These are phyloP conservation scores for Chromoteleia sp. DNA, from an alignment of 2,888 invertebrate species.

Conservation along the genomic window DNA sequence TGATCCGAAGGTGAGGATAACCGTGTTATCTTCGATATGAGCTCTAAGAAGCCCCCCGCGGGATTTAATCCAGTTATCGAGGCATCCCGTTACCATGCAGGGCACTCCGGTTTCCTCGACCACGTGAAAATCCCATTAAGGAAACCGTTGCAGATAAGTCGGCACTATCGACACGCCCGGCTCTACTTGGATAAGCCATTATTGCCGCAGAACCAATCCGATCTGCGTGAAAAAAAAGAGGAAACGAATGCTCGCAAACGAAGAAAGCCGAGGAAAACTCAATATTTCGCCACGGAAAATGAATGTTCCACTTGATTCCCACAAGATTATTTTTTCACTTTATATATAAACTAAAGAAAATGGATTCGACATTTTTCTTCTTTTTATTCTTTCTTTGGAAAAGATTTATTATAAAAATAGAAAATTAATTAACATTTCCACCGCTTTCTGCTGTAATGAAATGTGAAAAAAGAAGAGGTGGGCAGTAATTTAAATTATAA, in stretches of 20 bases:
- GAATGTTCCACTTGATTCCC: neutral
- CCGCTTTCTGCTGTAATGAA: too few relatives aligned
- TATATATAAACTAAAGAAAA: too few relatives aligned
- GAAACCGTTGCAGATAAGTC: conserved; percentile 69
- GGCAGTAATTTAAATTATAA: too few relatives aligned
- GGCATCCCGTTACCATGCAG: conserved; percentile 64
- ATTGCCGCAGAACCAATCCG: conserved; percentile 42
- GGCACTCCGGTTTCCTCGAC: conserved; percentile 66
- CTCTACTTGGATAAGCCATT: conserved; percentile 56
- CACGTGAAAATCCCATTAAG: conserved; percentile 72
- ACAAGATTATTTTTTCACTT: neutral
- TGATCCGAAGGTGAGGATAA: conserved; percentile 61
- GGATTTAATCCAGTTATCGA: conserved; percentile 72
- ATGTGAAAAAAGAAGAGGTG: too few relatives aligned
- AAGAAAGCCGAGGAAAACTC: neutral
- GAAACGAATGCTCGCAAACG: neutral
- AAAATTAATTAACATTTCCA: too few relatives aligned
- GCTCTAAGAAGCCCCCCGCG: conserved; percentile 69
- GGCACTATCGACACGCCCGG: conserved; percentile 59
- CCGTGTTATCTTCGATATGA: conserved; percentile 69
- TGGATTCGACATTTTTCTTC: too few relatives aligned
- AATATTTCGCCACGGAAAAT: neutral
- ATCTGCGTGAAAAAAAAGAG: neutral
- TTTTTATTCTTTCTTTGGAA: too few relatives aligned
- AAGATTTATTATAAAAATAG: too few relatives aligned